Conservation (phyloP, 2,113 vertebrate genomes). For the Mesembrinibis cayennensis region DNA sequence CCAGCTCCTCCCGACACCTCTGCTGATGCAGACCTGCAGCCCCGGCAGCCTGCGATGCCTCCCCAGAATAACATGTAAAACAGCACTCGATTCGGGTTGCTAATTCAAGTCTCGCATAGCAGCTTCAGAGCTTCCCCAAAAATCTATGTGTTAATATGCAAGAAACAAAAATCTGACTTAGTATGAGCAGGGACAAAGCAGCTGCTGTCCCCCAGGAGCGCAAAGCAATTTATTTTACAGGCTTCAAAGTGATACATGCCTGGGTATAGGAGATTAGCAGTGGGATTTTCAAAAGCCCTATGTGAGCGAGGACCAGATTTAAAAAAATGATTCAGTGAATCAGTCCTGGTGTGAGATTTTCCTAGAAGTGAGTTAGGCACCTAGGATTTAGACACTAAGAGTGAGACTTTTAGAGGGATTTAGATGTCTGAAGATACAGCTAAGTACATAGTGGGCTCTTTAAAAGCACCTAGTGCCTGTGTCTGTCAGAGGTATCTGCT, state of each 20-base stretch:
- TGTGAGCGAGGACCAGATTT: conserved; percentile 10
- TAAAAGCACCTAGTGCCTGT: neutral
- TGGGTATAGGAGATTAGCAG: conserved; percentile 54
- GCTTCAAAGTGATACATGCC: conserved; percentile 32
- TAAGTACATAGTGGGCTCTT: neutral
- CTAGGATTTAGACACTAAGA: conserved; percentile 55
- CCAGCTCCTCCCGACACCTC: neutral
- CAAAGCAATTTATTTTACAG: conserved; percentile 42
- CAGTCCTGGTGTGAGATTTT: conserved; percentile 36
- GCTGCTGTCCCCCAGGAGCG: conserved; percentile 22
- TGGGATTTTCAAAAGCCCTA: conserved; percentile 42
- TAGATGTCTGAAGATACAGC: conserved; percentile 52
- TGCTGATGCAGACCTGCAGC: neutral
- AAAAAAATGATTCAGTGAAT: neutral
- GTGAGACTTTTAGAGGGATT: conserved; percentile 55
- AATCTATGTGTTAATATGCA: neutral
- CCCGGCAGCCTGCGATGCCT: neutral
- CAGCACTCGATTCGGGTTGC: accelerated
- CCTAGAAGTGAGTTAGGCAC: conserved; percentile 47
- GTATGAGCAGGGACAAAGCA: neutral
- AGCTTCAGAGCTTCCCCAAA: neutral
- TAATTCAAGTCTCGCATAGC: neutral
- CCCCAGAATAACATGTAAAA: neutral
- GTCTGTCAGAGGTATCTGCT: neutral
- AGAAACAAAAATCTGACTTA: neutral